A percentile compares a stretch with the other conserved stretches of the same genome.
These are phyloP conservation scores for Zoanthus sociatus DNA, from an alignment of 92 coral and sea anemone genomes.

Conservation along the genomic window DNA sequence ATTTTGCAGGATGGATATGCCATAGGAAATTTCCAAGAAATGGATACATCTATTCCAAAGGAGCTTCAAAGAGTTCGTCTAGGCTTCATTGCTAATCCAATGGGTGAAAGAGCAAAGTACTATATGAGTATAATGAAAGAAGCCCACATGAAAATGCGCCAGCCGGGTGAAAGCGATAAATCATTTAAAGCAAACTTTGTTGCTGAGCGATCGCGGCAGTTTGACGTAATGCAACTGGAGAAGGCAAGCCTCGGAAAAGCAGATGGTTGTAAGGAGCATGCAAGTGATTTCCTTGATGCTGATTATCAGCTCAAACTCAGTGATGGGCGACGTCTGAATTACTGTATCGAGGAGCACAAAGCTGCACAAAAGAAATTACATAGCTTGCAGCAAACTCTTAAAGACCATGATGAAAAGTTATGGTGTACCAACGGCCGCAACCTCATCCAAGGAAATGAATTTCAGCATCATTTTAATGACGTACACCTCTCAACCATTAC, in stretches of 20 bases:
- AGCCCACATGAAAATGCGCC: constrained; percentile 11
- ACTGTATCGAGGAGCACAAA: constrained; percentile 53
- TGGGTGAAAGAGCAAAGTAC: constrained; percentile 13
- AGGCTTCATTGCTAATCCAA: constrained; percentile 9
- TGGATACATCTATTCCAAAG: constrained; percentile 11
- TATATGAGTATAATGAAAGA: constrained; percentile 3
- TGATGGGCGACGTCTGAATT: constrained; percentile 48
- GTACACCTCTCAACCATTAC: constrained; percentile 28
- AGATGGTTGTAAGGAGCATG: constrained; percentile 11
- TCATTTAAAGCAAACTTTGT: not conserved
- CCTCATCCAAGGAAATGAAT: constrained; percentile 31
- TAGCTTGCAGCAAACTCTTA: constrained; percentile 49
- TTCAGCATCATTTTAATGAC: constrained; percentile 19
- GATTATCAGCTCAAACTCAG: constrained; percentile 45
- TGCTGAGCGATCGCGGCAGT: constrained; percentile 25
- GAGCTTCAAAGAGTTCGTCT: constrained; percentile 16
- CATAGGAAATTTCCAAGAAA: constrained; percentile 12
- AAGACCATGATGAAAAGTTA: constrained; percentile 26
- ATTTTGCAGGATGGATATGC: constrained; percentile 11
- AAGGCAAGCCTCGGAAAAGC: constrained; percentile 10
- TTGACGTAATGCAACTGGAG: constrained; percentile 10
- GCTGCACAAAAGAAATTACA: constrained; percentile 52
- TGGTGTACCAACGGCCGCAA: constrained; percentile 25
- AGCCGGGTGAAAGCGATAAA: not conserved
- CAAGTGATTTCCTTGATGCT: constrained; percentile 15